phyloP scores from a whole-genome alignment of 2,797 vertebrate genomes.

The Crax fasciolata region DNA sequence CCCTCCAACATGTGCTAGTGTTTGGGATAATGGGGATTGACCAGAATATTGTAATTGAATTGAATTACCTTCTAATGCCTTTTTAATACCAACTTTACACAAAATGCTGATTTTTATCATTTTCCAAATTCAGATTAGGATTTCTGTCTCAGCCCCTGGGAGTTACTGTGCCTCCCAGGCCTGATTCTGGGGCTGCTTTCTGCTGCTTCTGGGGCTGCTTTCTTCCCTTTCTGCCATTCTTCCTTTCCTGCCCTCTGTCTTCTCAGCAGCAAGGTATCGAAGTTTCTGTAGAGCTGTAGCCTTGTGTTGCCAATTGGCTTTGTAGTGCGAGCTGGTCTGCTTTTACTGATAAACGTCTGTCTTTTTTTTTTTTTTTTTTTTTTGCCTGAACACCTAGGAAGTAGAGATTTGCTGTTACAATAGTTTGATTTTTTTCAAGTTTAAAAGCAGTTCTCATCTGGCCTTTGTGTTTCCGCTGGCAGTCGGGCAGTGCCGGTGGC shows the following conservation, averaged over 20 bases:
- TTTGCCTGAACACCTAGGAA: neutral
- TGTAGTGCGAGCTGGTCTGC: neutral
- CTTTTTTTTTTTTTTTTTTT: rapidly evolving
- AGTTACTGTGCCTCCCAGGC: neutral
- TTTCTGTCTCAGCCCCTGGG: neutral
- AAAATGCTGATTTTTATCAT: neutral
- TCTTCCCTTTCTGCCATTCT: neutral
- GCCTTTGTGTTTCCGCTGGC: neutral
- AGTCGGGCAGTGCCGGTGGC: neutral
- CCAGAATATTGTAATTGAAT: neutral
- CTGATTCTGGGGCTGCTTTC: neutral
- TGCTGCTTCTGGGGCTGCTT: neutral
- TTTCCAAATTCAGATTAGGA: neutral
- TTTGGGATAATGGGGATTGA: neutral
- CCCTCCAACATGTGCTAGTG: neutral
- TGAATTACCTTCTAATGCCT: neutral
- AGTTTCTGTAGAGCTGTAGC: neutral
- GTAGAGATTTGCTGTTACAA: neutral
- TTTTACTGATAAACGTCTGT: neutral
- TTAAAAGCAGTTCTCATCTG: neutral
- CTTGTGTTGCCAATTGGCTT: neutral
- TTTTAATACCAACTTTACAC: neutral
- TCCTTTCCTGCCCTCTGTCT: neutral
- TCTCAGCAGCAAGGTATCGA: neutral
- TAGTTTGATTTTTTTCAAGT: neutral